These are phyloP conservation scores for Craniophora ligustri DNA, from an alignment of 2,888 invertebrate genomes.

Conservation along the genomic window DNA sequence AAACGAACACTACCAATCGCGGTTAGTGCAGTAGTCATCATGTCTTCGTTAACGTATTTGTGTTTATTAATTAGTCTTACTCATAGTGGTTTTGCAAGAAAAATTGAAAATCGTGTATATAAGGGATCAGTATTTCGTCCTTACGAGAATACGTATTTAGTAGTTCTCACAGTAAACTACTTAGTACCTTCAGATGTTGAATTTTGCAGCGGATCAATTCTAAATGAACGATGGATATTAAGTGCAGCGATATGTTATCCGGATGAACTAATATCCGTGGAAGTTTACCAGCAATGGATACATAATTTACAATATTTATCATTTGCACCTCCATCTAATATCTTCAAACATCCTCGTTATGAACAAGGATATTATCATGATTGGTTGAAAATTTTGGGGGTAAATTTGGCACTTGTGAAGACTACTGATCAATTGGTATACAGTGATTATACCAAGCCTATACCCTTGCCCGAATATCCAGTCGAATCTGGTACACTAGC, in stretches of 20 bases:
- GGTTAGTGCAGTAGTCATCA: neutral
- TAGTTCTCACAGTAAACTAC: neutral
- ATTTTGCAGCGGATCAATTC: conserved; percentile 19
- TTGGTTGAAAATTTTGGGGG: too few relatives aligned
- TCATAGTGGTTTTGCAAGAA: neutral
- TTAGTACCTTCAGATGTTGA: too few relatives aligned
- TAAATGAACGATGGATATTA: conserved; percentile 10
- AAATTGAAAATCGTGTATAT: neutral
- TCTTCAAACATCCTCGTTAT: neutral
- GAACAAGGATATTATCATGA: accelerated
- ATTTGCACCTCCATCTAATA: neutral
- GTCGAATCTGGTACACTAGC: neutral
- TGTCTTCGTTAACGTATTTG: conserved; percentile 3
- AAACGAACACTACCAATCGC: too few relatives aligned
- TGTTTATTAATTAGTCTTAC: conserved; percentile 5
- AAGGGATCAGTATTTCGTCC: neutral
- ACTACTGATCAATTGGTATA: neutral
- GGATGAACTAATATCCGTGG: neutral
- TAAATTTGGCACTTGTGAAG: conserved; percentile 12
- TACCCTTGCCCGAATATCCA: neutral
- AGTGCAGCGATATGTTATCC: conserved; percentile 2
- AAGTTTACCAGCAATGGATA: neutral
- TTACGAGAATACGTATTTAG: conserved; percentile 5
- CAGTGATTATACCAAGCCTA: neutral
- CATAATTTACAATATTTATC: neutral